Percentiles rank a stretch among this genome's conserved stretches.
Conservation (phyloP, 2,888 invertebrate genomes). For the Hydrotaea cyrtoneurina region DNA sequence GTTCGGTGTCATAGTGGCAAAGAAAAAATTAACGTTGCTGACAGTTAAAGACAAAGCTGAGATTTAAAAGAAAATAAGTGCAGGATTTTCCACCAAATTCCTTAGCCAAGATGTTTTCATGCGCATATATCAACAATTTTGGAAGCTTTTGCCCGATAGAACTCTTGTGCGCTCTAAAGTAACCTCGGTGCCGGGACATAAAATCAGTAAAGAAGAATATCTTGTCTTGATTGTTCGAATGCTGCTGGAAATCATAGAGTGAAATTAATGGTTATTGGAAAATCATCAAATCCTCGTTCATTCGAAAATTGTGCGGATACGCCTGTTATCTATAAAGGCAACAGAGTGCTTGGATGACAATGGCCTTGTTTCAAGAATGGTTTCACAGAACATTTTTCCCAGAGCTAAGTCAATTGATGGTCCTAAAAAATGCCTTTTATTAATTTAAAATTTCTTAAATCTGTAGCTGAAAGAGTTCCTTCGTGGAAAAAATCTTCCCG, state of each 20-base stretch:
- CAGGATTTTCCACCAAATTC: no score
- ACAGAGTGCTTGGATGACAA: conserved; percentile 20
- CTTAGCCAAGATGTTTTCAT: no score
- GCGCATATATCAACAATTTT: conserved; percentile 19
- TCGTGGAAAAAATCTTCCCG: no score
- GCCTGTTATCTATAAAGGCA: background rate
- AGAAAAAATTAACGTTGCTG: no score
- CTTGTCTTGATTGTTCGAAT: background rate
- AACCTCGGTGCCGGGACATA: background rate
- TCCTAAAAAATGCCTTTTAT: background rate
- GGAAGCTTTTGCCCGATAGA: no score
- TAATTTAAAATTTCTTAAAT: no score
- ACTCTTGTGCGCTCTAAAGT: background rate
- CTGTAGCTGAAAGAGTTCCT: background rate
- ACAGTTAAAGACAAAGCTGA: no score
- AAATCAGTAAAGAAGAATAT: background rate
- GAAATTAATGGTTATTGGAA: background rate
- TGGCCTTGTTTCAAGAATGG: conserved; percentile 5
- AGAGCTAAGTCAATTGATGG: background rate
- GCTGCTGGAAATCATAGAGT: background rate
- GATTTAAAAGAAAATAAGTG: no score
- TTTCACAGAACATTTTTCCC: no score
- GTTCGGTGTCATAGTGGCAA: no score
- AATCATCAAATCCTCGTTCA: no score
- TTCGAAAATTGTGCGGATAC: background rate